Conservation (phyloP, 2,888 invertebrate genomes). For the Sialis fuliginosa region DNA sequence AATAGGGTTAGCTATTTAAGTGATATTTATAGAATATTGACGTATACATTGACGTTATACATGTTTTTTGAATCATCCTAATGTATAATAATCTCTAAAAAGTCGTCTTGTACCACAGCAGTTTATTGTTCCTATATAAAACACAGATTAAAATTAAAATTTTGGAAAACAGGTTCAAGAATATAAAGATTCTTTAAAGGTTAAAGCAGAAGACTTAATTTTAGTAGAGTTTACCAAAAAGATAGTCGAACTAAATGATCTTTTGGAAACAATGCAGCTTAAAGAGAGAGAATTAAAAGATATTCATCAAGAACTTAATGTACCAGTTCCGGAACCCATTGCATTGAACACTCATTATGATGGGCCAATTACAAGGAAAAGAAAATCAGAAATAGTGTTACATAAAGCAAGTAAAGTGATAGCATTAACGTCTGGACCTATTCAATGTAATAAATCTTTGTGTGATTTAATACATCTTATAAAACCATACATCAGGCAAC, state of each 20-base stretch:
- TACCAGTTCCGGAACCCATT: conserved; percentile 72
- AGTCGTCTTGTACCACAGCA: too few species aligned
- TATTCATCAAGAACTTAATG: conserved; percentile 70
- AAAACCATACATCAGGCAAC: conserved; percentile 88
- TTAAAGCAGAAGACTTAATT: conserved; percentile 76
- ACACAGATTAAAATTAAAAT: too few species aligned
- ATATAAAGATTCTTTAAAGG: conserved; percentile 75
- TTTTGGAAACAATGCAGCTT: conserved; percentile 69
- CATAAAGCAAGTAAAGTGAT: conserved; percentile 51
- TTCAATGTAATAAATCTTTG: conserved; percentile 74
- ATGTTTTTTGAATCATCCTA: too few species aligned
- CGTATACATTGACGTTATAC: too few species aligned
- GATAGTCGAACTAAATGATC: conserved; percentile 75
- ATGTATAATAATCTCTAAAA: too few species aligned
- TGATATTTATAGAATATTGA: too few species aligned
- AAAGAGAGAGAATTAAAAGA: conserved; percentile 58
- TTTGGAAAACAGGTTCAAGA: conserved; percentile 52
- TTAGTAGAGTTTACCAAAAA: conserved; percentile 84
- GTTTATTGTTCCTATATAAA: too few species aligned
- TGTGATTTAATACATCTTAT: conserved; percentile 77
- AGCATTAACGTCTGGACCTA: conserved; percentile 66
- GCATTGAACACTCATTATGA: conserved; percentile 38
- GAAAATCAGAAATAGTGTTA: conserved; percentile 27
- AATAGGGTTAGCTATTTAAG: too few species aligned
- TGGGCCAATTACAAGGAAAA: conserved; percentile 42